Evolutionary conservation across 2,888 invertebrate species (phyloP).

Genomic region (Steromphala cineraria): DNA sequence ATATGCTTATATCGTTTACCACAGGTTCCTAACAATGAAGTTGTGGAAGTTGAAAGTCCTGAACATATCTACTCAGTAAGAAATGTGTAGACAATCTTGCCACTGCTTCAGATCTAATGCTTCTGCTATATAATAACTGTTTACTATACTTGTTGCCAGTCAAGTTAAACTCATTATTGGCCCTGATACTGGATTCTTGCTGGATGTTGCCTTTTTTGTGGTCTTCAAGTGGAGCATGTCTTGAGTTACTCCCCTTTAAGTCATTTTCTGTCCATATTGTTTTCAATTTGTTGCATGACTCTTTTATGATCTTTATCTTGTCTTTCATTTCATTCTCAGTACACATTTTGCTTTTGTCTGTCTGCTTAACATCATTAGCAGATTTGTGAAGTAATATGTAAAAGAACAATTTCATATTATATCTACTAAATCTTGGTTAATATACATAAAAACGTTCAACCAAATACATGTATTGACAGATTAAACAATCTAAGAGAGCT

Average conservation of each 20-base stretch:
- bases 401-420: too few species aligned
- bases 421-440: too few species aligned
- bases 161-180: too few species aligned
- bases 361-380: too few species aligned
- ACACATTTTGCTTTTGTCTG: too few species aligned
- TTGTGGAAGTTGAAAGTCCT: conserved; percentile 34
- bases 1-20: conserved; percentile 4
- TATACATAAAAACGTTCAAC: too few species aligned
- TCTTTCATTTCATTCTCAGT: too few species aligned
- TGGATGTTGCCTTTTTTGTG: background rate
- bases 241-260: background rate
- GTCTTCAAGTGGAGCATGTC: background rate
- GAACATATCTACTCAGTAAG: conserved; percentile 45
- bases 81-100: background rate
- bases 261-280: conserved; percentile 3
- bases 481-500: too few species aligned
- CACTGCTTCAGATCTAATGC: background rate
- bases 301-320: background rate
- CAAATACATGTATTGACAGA: too few species aligned
- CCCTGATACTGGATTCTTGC: background rate
- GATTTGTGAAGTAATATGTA: too few species aligned
- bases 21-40: conserved; percentile 57
- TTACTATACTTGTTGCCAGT: background rate
- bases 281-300: background rate
- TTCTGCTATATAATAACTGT: background rate